Evolutionary conservation across 2,888 invertebrate genomes (phyloP).

Genomic region (Syrista parreyssii): DNA sequence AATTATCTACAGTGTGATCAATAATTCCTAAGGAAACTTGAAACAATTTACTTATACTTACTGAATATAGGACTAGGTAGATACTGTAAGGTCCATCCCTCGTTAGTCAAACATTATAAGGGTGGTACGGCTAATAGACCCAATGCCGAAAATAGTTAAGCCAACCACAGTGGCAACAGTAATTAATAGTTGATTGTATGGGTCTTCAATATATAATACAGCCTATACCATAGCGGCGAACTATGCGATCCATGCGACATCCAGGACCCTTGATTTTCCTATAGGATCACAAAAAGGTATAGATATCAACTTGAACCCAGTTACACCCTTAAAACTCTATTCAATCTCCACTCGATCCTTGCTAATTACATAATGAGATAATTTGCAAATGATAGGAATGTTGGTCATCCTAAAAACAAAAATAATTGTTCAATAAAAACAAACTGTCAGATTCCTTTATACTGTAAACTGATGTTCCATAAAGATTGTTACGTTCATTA

Average conservation of each 20-base stretch:
- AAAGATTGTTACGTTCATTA: background rate
- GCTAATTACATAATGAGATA: background rate
- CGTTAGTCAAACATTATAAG: conserved; percentile 1
- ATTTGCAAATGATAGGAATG: background rate
- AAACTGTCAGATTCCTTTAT: background rate
- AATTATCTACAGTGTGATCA: background rate
- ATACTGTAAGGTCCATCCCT: background rate
- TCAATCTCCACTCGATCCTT: background rate
- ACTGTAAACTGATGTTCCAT: background rate
- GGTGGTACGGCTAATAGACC: background rate
- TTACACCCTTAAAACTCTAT: background rate
- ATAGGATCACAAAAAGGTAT: background rate
- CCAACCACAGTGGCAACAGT: background rate
- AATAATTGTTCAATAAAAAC: background rate
- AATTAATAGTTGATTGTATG: conserved; percentile 1
- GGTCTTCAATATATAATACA: conserved; percentile 1
- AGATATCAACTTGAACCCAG: conserved; percentile 1
- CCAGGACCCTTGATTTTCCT: background rate
- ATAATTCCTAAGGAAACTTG: background rate
- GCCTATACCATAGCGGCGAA: background rate
- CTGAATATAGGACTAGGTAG: background rate
- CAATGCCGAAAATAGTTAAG: conserved; percentile 3
- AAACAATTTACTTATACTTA: background rate
- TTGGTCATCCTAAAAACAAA: background rate
- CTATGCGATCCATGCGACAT: background rate